phyloP scores from a whole-genome alignment of 2,797 vertebrate genomes.

The Heteromormyrus szaboi region DNA sequence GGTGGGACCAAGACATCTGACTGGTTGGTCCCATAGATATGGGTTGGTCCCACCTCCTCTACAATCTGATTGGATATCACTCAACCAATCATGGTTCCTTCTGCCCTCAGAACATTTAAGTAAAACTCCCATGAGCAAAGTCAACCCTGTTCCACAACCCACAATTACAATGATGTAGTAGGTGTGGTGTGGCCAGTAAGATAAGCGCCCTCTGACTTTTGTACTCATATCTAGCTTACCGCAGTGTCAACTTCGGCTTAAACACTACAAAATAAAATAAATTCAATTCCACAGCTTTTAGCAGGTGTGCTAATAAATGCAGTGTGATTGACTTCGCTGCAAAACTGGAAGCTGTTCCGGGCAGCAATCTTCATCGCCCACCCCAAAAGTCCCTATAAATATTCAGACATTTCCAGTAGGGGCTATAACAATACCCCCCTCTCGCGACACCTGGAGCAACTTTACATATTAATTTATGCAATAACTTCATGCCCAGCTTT shows the following conservation, averaged over 20 bases:
- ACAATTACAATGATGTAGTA: background rate
- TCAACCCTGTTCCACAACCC: background rate
- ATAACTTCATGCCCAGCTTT: background rate
- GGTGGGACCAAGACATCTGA: too few species aligned
- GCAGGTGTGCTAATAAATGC: constrained; percentile 1
- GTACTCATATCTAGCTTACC: background rate
- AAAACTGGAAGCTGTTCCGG: background rate
- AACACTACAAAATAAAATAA: background rate
- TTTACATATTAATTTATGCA: background rate
- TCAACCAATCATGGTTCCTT: background rate
- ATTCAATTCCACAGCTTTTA: background rate
- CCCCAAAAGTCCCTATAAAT: background rate
- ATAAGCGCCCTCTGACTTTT: background rate
- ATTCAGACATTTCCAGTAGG: background rate
- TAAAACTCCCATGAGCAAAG: background rate
- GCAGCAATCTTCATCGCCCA: background rate
- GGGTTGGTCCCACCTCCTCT: background rate
- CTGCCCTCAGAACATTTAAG: background rate
- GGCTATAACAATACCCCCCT: background rate
- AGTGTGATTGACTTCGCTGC: background rate
- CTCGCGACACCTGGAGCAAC: background rate
- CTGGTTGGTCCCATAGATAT: too few species aligned
- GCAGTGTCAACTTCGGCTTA: background rate
- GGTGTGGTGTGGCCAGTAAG: background rate
- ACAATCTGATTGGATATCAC: background rate